phyloP scores from a whole-genome alignment of 2,113 vertebrate species.

The Girardinichthys multiradiatus region DNA sequence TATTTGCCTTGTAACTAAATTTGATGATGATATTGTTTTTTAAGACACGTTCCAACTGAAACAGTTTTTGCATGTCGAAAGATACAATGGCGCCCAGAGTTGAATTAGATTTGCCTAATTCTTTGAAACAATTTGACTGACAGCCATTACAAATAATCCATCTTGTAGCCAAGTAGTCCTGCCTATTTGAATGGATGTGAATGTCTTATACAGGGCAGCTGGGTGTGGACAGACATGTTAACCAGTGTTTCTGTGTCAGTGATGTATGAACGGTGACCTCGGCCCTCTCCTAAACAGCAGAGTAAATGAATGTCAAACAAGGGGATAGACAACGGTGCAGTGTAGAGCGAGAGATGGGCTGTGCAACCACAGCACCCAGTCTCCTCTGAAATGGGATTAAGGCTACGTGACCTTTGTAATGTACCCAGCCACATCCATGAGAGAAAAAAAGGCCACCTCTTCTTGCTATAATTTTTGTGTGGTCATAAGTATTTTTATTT shows the following conservation, averaged over 20 bases:
- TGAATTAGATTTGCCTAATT: not conserved
- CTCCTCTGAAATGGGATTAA: conserved; percentile 49
- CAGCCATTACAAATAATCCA: not conserved
- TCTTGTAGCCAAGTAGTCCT: not conserved
- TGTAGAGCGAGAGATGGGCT: conserved; percentile 54
- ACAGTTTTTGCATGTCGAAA: not conserved
- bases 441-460: conserved; percentile 18
- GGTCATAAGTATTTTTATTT: conserved; percentile 74
- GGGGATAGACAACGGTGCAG: conserved; percentile 76
- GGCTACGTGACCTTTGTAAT: conserved; percentile 69
- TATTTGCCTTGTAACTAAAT: not conserved
- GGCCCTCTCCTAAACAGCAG: conserved; percentile 66
- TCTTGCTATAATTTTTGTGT: conserved; percentile 50
- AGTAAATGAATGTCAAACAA: conserved; percentile 86
- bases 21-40: not conserved
- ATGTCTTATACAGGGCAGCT: conserved; percentile 31
- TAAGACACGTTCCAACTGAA: no score
- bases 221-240: conserved; percentile 39
- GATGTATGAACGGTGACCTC: conserved; percentile 72
- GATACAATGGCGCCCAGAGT: not conserved
- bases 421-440: conserved; percentile 21
- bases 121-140: not conserved
- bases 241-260: conserved; percentile 62
- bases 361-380: conserved; percentile 39
- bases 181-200: conserved; percentile 18